Evolutionary conservation across 2,797 vertebrate species (phyloP), one percentile per base, ranked within the genome.

Genomic region (Scleropages formosus): DNA sequence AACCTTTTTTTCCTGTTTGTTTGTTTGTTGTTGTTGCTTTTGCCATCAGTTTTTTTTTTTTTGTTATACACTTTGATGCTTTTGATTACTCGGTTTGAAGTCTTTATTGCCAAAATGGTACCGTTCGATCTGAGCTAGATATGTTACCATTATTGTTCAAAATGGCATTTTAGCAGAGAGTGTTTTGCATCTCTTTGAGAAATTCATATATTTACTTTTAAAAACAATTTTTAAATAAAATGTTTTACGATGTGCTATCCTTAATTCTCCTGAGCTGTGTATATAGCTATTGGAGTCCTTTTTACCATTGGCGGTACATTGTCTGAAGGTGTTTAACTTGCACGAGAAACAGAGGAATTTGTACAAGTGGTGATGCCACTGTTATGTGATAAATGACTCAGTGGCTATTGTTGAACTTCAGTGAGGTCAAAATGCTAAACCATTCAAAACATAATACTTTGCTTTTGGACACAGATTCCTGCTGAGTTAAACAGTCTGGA

Each of bases 61-160:
- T 68, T 68, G 39, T 22, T 18, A 44, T 46, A 44, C 44, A 67
- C 13, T 49, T 44, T 49, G 46, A 39, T 39, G 31, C 31, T 39
- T 39, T 39, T 39, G 6, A 39, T 39, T 39, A 39, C 31, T 39
- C 39, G 2, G 39, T 39, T 39, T 39, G 6, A 39, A 24, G 74
- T 58, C 53, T 75, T 69, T 65, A 61, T 47, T 69, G 24, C 39
- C 53, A 46, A 75, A 69, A 47, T 24, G n/a, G 20, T 16, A 27
- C 39, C 22, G 22, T 11, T 15, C 22, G 16, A 20, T 44, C 56
- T 72, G 70, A 46, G 56, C 44, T 62, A n/a, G 69, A 53, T 15
- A 44, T 39, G 31, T n/a, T n/a, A n/a, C n/a, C n/a, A n/a, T n/a
- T n/a, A n/a, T n/a, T n/a, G n/a, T n/a, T n/a, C n/a, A n/a, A n/a